Base-by-base conservation (phyloP, 92 coral and sea anemone genomes). In the Parazoanthus atlanticus region DNA sequence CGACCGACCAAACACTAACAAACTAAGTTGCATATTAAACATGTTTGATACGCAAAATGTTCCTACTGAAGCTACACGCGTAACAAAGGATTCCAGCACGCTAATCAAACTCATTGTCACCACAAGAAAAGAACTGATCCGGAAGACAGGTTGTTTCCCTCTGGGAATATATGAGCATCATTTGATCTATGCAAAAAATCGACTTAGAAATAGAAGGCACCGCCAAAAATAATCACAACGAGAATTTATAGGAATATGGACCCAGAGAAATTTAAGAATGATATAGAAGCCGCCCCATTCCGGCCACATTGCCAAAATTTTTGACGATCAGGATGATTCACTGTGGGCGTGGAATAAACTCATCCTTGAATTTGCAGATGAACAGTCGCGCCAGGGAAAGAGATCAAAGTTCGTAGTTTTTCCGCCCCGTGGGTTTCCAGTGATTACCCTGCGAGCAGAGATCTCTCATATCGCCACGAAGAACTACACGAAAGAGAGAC, bases 21-120 rank as follows among this genome's bases (percentile, higher is more conserved):
- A 72, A 67, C 74, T 89, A 71, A 29, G 43, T 61, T 49, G 36
- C 52, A 31, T 82, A 23, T 89, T 89, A 47, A 81, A 89, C 31
- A 47, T 74, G 80, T 89, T 89, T 31, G 23, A 54, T 17, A 49
- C 8, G 58, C 58, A 13, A 8, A 49, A 49, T 49, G 58, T 49
- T 30, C 52, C 84, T 43, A 76, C 72, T 23, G 77, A 74, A 61
- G 84, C 88, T 36, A 85, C 89, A 30, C 86, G 92, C 12, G 79
- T 85, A 72, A 78, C 89, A 90, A 71, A 38, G 33, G 86, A 82
- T 23, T 64, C 89, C 66, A 79, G 79, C 30, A 74, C 89, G 26
- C 84, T 84, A 61, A 89, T 89, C 36, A 79, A 89, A 78, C 78
- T 84, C 54, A 89, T 90, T 78, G 89, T 90, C 29, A 89, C 92